These are phyloP conservation scores for Microctonus brassicae DNA, from an alignment of 2,888 invertebrate species.

Conservation along the genomic window DNA sequence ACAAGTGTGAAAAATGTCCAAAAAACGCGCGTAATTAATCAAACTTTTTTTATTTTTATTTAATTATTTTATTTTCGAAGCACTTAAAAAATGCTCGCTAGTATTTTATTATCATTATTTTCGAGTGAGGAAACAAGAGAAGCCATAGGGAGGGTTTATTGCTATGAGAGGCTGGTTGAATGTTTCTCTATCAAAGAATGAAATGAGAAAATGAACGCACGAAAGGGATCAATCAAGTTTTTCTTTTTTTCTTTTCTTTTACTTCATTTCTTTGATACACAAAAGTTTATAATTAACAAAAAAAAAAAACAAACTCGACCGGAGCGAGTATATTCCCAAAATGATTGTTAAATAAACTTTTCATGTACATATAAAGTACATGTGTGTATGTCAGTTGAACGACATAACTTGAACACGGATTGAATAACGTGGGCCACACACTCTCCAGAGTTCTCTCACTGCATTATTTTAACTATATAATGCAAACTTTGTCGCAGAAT, in stretches of 20 bases:
- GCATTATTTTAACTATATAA: not conserved
- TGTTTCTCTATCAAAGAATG: not conserved
- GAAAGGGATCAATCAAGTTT: not conserved
- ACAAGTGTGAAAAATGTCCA: not conserved
- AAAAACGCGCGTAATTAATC: not conserved
- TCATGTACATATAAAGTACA: not conserved
- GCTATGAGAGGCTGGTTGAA: slow-evolving; percentile 8
- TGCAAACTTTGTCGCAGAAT: not conserved
- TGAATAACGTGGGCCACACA: not conserved
- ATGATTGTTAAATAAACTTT: slow-evolving; percentile 1
- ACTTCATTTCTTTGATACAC: not conserved
- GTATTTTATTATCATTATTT: not conserved
- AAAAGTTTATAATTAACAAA: slow-evolving; percentile 1
- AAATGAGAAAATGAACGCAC: not conserved
- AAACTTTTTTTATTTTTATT: not conserved
- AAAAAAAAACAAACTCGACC: slow-evolving; percentile 2
- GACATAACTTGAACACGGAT: not conserved
- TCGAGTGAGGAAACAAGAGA: not conserved
- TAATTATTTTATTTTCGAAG: not conserved
- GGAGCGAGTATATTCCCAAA: not conserved
- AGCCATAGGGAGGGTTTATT: not conserved
- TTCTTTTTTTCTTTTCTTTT: slow-evolving; percentile 7
- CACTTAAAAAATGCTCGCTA: not conserved
- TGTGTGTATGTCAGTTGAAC: slow-evolving; percentile 1
- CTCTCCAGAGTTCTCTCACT: not conserved